Evolutionary conservation across 2,113 vertebrate genomes (phyloP).

Genomic region (Myodes glareolus): DNA sequence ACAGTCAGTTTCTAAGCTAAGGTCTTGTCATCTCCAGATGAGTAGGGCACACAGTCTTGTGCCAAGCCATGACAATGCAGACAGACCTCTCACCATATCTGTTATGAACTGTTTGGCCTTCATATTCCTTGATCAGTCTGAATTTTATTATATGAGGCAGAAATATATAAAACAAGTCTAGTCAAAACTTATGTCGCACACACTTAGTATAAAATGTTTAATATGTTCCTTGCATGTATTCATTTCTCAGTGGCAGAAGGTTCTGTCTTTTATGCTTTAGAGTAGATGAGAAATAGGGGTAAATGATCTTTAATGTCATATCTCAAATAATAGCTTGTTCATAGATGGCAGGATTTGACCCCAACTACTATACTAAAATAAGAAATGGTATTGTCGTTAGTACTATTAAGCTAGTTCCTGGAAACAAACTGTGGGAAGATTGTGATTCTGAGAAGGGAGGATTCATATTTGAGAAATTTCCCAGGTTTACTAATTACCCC

Average conservation of each 20-base stretch:
- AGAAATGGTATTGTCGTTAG: background rate
- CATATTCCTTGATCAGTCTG: background rate
- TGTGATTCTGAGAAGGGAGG: constrained; percentile 36
- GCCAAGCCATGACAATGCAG: too few relatives aligned
- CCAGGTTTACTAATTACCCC: constrained; percentile 18
- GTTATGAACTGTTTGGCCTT: background rate
- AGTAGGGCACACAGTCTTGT: background rate
- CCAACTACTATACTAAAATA: background rate
- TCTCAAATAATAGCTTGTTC: background rate
- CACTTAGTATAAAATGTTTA: background rate
- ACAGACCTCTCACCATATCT: background rate
- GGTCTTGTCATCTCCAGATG: background rate
- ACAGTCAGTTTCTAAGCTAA: background rate
- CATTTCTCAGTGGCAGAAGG: background rate
- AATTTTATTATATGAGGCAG: background rate
- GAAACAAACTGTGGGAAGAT: background rate
- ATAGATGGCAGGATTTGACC: background rate
- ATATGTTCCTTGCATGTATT: background rate
- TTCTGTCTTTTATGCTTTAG: background rate
- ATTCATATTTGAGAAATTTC: constrained; percentile 38
- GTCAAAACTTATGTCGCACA: background rate
- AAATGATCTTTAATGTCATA: background rate
- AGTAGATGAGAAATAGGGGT: background rate
- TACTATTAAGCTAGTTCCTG: background rate
- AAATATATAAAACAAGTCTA: background rate